phyloP scores from a whole-genome alignment of 2,113 vertebrate species.

The Octodon degus region DNA sequence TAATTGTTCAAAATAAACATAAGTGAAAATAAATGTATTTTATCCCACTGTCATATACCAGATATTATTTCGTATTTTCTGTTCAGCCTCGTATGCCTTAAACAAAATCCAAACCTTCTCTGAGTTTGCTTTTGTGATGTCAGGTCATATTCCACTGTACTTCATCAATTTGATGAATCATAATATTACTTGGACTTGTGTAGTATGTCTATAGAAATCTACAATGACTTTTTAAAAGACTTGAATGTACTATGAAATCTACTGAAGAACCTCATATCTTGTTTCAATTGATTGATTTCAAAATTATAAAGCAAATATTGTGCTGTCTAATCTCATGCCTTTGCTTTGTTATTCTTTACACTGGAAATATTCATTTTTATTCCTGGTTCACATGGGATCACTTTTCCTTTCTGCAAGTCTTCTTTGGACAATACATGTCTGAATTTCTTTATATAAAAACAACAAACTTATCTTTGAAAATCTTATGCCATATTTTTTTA shows the following conservation, averaged over 20 bases:
- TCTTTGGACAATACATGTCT: accelerated
- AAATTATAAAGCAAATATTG: background rate
- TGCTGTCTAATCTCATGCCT: background rate
- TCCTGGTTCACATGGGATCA: accelerated
- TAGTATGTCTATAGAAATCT: background rate
- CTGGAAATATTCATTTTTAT: background rate
- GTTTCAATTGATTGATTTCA: background rate
- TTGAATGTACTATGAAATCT: background rate
- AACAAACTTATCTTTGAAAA: background rate
- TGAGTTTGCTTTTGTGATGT: background rate
- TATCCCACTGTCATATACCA: background rate
- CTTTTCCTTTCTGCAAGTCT: background rate
- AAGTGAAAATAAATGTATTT: background rate
- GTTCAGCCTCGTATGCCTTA: background rate
- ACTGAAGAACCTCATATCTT: background rate
- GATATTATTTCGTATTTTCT: background rate
- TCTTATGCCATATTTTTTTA: background rate
- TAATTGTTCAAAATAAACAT: conserved; percentile 1
- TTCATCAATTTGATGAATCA: background rate
- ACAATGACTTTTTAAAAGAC: background rate
- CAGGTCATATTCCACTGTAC: background rate
- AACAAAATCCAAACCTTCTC: background rate
- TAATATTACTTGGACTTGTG: background rate
- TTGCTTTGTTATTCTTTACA: background rate
- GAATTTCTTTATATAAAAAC: background rate